Evolutionary conservation across 2,888 invertebrate genomes (phyloP).

Genomic region (Patella ulyssiponensis): DNA sequence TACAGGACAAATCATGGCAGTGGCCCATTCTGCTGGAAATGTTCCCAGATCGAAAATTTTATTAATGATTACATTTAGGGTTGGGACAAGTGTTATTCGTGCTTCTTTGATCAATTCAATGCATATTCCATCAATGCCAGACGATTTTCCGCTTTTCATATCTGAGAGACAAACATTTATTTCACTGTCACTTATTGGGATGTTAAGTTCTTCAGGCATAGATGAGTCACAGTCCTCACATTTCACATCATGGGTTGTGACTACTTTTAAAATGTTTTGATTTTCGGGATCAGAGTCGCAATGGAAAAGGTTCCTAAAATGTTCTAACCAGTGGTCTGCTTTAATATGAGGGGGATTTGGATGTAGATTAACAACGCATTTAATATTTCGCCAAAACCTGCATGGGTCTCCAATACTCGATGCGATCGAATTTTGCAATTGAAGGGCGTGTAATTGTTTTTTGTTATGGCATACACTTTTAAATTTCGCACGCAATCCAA

Average conservation of each 20-base stretch:
- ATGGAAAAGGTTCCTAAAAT: no score
- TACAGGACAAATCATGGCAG: not conserved
- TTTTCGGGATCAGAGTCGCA: not conserved
- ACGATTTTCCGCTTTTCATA: constrained; percentile 4
- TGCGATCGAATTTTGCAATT: not conserved
- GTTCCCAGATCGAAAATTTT: not conserved
- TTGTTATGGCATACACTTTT: not conserved
- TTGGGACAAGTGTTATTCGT: not conserved
- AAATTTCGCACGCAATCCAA: not conserved
- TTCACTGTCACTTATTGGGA: not conserved
- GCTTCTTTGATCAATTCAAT: not conserved
- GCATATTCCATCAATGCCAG: not conserved
- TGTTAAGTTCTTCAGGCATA: not conserved
- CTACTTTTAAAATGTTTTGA: not conserved
- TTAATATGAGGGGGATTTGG: no score
- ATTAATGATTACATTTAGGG: not conserved
- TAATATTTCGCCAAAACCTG: no score
- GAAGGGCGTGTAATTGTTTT: not conserved
- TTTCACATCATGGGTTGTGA: not conserved
- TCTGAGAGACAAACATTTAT: not conserved
- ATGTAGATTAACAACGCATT: no score
- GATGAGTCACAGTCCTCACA: not conserved
- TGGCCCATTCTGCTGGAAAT: not conserved
- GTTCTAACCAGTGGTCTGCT: no score
- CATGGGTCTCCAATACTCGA: not conserved